Percentiles rank a stretch among this genome's conserved stretches.
phyloP scores from a whole-genome alignment of 2,797 vertebrate genomes.

The Hippopotamyrus pictus region DNA sequence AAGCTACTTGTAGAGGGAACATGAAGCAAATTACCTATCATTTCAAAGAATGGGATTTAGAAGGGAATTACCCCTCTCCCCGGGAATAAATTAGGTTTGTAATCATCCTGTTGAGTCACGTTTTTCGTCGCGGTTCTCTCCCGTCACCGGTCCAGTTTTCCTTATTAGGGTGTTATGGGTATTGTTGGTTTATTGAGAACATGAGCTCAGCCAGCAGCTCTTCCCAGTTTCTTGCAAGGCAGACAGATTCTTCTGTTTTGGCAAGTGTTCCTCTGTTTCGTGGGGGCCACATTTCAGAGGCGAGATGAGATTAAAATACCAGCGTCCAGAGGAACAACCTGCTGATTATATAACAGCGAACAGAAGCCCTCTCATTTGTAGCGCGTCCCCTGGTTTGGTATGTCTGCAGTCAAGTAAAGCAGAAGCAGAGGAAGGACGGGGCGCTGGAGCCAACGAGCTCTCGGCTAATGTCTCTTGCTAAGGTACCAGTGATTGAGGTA shows the following conservation, averaged over 20 bases:
- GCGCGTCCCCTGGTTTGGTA: not conserved
- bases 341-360: not conserved
- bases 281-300: not conserved
- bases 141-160: not conserved
- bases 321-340: conserved; percentile 4
- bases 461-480: not conserved
- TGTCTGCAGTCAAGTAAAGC: not conserved
- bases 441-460: not conserved
- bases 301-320: conserved; percentile 20
- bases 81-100: not conserved
- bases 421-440: not conserved
- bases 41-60: not conserved
- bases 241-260: not conserved
- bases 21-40: not conserved
- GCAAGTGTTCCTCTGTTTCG: not conserved
- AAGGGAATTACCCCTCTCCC: not conserved
- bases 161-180: not conserved
- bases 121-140: not conserved
- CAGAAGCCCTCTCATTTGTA: not conserved
- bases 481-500: not conserved
- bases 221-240: not conserved
- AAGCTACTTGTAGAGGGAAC: not conserved
- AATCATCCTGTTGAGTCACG: not conserved
- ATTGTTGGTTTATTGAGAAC: not conserved
- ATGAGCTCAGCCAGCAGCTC: not conserved